These are phyloP conservation scores for Pararge aegeria DNA, from an alignment of 1,140 invertebrate genomes.

Conservation along the genomic window DNA sequence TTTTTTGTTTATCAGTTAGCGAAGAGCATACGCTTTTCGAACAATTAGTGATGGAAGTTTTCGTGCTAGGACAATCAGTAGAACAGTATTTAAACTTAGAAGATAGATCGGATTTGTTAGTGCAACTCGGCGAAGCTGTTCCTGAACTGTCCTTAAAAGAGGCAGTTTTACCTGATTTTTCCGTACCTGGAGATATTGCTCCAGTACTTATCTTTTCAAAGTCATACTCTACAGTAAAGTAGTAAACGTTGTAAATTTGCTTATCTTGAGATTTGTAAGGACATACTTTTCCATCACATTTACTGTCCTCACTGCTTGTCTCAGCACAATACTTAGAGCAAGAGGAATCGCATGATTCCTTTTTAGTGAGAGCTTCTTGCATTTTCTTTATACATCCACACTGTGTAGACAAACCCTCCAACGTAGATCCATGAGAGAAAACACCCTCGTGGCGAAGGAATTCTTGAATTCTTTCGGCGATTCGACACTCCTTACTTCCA, in stretches of 20 bases:
- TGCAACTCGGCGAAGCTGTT: constrained; percentile 28
- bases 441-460: constrained; percentile 59
- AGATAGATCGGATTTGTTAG: constrained; percentile 32
- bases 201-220: constrained; percentile 37
- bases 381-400: constrained; percentile 64
- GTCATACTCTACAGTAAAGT: constrained; percentile 63
- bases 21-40: constrained; percentile 55
- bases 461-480: constrained; percentile 62
- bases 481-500: constrained; percentile 64
- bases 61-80: constrained; percentile 52
- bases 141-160: constrained; percentile 24
- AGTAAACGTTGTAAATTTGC: constrained; percentile 60
- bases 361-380: constrained; percentile 52
- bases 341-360: constrained; percentile 38
- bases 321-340: constrained; percentile 54
- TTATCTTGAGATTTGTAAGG: constrained; percentile 37
- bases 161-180: constrained; percentile 31
- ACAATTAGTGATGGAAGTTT: constrained; percentile 46
- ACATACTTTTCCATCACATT: constrained; percentile 50
- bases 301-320: constrained; percentile 38
- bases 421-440: constrained; percentile 43
- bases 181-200: constrained; percentile 27
- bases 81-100: constrained; percentile 54
- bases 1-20: constrained; percentile 22
- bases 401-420: constrained; percentile 58